Conservation (phyloP, 2,797 vertebrate genomes). For the Antennarius maculatus region DNA sequence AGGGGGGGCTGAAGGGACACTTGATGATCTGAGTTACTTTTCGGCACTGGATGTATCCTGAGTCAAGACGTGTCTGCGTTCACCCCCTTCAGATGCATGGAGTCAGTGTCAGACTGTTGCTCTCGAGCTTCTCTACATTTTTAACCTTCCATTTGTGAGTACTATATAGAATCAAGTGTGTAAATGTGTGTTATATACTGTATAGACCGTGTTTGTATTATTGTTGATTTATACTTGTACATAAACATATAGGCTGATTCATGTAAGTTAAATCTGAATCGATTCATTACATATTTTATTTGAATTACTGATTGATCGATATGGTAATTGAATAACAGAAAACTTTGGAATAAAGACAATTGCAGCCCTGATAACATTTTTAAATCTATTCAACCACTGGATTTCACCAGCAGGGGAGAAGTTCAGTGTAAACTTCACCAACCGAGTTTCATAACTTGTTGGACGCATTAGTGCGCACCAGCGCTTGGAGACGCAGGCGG, state of each 20-base stretch:
- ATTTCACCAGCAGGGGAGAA: neutral
- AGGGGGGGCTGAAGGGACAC: conserved; percentile 6
- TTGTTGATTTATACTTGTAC: conserved; percentile 15
- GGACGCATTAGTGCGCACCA: conserved; percentile 44
- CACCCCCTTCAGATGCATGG: neutral
- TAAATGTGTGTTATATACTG: conserved; percentile 22
- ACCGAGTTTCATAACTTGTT: conserved; percentile 47
- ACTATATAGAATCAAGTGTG: conserved; percentile 1
- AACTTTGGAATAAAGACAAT: conserved; percentile 45
- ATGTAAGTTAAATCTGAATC: conserved; percentile 18
- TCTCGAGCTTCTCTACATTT: conserved; percentile 2
- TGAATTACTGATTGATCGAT: neutral
- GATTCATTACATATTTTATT: conserved; percentile 25
- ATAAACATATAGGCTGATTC: conserved; percentile 9
- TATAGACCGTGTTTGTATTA: conserved; percentile 8
- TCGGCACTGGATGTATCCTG: conserved; percentile 9
- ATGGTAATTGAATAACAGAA: conserved; percentile 6
- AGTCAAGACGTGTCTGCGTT: neutral
- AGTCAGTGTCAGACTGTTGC: conserved; percentile 3
- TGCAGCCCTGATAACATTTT: neutral
- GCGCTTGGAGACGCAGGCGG: conserved; percentile 76
- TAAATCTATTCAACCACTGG: neutral
- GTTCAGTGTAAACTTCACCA: neutral
- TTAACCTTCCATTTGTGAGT: conserved; percentile 9
- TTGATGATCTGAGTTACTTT: conserved; percentile 15